Base-by-base conservation (phyloP, 2,113 vertebrate species). In the Glaucidium brasilianum region DNA sequence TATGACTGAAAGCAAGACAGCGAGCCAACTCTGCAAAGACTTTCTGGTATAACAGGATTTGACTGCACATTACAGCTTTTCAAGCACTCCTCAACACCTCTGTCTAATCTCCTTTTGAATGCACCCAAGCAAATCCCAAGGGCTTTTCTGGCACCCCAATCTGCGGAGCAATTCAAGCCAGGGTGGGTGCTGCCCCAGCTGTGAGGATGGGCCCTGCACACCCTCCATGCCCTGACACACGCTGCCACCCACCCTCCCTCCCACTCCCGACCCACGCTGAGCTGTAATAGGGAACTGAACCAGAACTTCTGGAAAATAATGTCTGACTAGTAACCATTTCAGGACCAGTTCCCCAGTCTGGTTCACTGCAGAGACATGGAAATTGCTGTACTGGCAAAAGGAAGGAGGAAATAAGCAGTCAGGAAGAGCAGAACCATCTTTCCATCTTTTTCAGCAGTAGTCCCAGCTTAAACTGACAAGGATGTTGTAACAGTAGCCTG, bases 211-310 rank as follows among this genome's bases (percentile, higher is more conserved):
- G 47, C 63, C 25, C 52, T 76, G 22, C 15, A 22, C 27, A 18
- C 9, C 9, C 19, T 26, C 37, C 13, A 1, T 29, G 26, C 11
- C 39, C 3, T 1, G 30, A 39, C 43, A 45, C 0, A 1, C 0
- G 2, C 35, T 32, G 30, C 32, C 58, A 45, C 3, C 47, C 17
- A 0, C 26, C 43, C 30, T 59, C 43, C 32, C 6, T 26, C 37
- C 37, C 1, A 0, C 62, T 29, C 39, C 15, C 4, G 3, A 8
- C 29, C 32, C 1, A 39, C 0, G 0, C 17, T 7, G 26, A 84
- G 53, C 14, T 56, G 18, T 35, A 14, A 9, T 29, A 67, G 32
- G 7, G 8, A 43, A 14, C 26, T 2, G 12, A 82, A 67, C 21
- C 41, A 67, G 6, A 9, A 5, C 19, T 41, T 82, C 12, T 11